phyloP scores from a whole-genome alignment of 2,888 invertebrate species.

The Leucania comma region DNA sequence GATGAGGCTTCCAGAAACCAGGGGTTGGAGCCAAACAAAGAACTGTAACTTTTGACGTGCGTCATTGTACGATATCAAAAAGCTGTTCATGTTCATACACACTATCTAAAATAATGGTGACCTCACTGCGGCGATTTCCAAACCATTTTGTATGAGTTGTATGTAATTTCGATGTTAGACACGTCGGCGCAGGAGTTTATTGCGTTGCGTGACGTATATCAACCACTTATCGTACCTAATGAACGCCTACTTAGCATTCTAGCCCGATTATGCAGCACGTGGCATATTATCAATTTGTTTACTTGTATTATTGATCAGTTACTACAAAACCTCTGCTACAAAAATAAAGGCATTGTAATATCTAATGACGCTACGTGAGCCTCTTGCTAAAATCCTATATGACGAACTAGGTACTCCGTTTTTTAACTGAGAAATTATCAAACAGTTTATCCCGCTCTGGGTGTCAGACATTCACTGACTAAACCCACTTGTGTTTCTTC shows the following conservation, averaged over 20 bases:
- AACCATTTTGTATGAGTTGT: conserved; percentile 51
- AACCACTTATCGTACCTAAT: conserved; percentile 61
- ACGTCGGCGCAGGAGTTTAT: conserved; percentile 65
- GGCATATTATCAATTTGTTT: conserved; percentile 68
- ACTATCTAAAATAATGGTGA: conserved; percentile 59
- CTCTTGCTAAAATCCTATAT: conserved; percentile 8
- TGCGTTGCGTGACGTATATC: conserved; percentile 66
- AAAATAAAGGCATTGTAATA: conserved; percentile 37
- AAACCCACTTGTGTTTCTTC: too few species aligned
- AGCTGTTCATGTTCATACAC: conserved; percentile 1
- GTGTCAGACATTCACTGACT: too few species aligned
- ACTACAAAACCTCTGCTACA: conserved; percentile 35
- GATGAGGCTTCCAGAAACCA: conserved; percentile 25
- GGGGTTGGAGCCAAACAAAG: conserved; percentile 37
- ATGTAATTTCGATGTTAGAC: conserved; percentile 66
- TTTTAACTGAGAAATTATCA: too few species aligned
- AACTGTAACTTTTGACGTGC: conserved; percentile 16
- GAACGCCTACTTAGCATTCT: conserved; percentile 63
- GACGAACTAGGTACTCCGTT: background rate
- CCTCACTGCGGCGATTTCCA: conserved; percentile 63
- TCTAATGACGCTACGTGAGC: conserved; percentile 27
- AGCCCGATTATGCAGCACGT: conserved; percentile 58
- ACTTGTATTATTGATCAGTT: conserved; percentile 62
- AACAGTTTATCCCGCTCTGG: too few species aligned
- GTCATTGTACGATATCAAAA: conserved; percentile 37